phyloP scores from a whole-genome alignment of 2,888 invertebrate species.

The Thymelicus lineola region DNA sequence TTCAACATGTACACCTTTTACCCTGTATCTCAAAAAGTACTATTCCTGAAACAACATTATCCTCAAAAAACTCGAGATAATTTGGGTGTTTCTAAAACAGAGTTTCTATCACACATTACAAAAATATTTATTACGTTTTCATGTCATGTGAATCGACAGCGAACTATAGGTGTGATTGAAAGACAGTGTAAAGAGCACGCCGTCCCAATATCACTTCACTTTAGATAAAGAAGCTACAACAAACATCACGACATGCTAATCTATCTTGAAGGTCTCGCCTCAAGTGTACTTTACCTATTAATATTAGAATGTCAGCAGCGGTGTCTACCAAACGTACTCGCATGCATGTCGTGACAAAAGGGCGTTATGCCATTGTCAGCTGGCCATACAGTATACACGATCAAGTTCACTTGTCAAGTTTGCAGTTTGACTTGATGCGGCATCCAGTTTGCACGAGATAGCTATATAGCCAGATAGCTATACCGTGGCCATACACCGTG shows the following conservation, averaged over 20 bases:
- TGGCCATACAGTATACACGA: neutral
- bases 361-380: neutral
- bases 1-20: too few relatives aligned
- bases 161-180: neutral
- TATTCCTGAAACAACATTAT: too few relatives aligned
- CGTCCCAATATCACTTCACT: constrained; percentile 33
- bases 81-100: too few relatives aligned
- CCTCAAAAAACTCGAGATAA: too few relatives aligned
- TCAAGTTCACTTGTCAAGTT: too few relatives aligned
- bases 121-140: too few relatives aligned
- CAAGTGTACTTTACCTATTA: constrained; percentile 45
- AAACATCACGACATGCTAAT: constrained; percentile 45
- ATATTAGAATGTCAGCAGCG: constrained; percentile 5
- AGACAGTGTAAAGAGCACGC: constrained; percentile 5
- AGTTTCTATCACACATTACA: too few relatives aligned
- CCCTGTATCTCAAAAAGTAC: too few relatives aligned
- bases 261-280: constrained; percentile 43
- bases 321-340: neutral
- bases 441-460: too few relatives aligned
- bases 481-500: too few relatives aligned
- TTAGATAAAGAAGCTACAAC: constrained; percentile 39
- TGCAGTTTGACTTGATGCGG: too few relatives aligned
- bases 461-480: too few relatives aligned
- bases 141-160: neutral
- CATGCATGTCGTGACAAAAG: constrained; percentile 6